Conservation (phyloP, 2,888 invertebrate species). For the Clistopyga incitator region DNA sequence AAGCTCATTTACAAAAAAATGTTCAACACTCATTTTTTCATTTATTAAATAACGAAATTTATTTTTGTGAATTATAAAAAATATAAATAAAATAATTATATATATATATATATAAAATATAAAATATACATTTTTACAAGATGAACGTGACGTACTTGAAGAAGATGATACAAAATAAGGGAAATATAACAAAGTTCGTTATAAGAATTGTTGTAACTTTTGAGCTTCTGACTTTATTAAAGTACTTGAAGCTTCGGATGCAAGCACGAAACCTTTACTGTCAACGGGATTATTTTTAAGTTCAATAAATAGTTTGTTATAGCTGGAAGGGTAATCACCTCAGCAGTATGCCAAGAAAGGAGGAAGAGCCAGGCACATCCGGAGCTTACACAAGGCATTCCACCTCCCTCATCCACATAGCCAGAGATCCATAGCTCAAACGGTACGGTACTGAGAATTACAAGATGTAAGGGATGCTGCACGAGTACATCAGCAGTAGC, state of each 20-base stretch:
- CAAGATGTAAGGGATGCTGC: constrained; percentile 21
- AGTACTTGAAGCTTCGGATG: constrained; percentile 5
- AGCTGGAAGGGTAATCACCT: neutral
- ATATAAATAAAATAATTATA: too few species aligned
- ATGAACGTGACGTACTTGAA: too few species aligned
- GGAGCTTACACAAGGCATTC: neutral
- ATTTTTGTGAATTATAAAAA: too few species aligned
- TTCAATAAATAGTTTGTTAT: constrained; percentile 14
- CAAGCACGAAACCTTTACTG: too few species aligned
- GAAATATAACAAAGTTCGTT: neutral
- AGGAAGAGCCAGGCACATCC: constrained; percentile 34
- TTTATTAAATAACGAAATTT: too few species aligned
- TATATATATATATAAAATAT: too few species aligned
- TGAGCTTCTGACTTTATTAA: neutral
- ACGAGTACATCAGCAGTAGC: neutral
- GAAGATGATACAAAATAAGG: constrained; percentile 6
- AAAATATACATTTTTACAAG: too few species aligned
- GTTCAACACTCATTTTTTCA: too few species aligned
- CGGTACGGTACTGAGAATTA: constrained; percentile 44
- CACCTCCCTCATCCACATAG: constrained; percentile 2
- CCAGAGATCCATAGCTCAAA: constrained; percentile 39
- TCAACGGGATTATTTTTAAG: constrained; percentile 23
- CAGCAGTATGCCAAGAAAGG: constrained; percentile 33
- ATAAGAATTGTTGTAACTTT: neutral
- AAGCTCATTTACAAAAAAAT: too few species aligned